Base-by-base conservation (phyloP, 2,888 invertebrate species). In the Andrena hattorfiana region DNA sequence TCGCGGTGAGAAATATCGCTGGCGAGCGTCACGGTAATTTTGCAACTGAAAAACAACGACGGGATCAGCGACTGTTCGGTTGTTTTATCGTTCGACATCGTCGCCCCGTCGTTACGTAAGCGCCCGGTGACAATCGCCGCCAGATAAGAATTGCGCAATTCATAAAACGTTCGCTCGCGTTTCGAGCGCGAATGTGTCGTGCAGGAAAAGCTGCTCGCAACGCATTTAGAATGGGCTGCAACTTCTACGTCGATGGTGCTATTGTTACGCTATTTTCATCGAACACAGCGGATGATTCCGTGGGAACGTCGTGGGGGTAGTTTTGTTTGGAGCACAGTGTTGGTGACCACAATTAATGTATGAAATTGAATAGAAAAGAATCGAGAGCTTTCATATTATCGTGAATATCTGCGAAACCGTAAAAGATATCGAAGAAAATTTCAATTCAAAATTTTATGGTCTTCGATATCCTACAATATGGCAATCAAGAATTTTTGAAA, bases 131-230 rank as follows among this genome's bases (percentile, higher is more conserved):
- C 71, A 71, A 63, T 30, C 48, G 49, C 64, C 54, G 54, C 35
- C 32, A 75, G 78, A 78, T 83, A 74, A 83, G 30, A 69, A 35
- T 71, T 49, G 60, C 56, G 59, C 71, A 68, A 68, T 59, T 68
- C 54, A 26, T 20, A 54, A 77, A 56, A 28, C 56, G 59, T 59
- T 49, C 23, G 56, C 30, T 71, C 35, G 8, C n/a, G 56, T 51
- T 48, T n/a, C 20, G 16, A 16, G 28, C 60, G 30, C 28, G 35
- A 56, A 56, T 26, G 23, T 56, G 56, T 56, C 56, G 23, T 26
- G 23, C 56, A 3, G 10, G 23, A 56, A 23, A 56, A 26, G 10
- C 32, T 63, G 23, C 35, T 20, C 8, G 51, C n/a, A 32, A 20
- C 64, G 64, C 26, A 16, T 16, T 35, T 49, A 20, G 49, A 62